These are phyloP conservation scores for Brachynemurus nebulosus DNA, from an alignment of 2,888 invertebrate genomes.

Conservation along the genomic window DNA sequence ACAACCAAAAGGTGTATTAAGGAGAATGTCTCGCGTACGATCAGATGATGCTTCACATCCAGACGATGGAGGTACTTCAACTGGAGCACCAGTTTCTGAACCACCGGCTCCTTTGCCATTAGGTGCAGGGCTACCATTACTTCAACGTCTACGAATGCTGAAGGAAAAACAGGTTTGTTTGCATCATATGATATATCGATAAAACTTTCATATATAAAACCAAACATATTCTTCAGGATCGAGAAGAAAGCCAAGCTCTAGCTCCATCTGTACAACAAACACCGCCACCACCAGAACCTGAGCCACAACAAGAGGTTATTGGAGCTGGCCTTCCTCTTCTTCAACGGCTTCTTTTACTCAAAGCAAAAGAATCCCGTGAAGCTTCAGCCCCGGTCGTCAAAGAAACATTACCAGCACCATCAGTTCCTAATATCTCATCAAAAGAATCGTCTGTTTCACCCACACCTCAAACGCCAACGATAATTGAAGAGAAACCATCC, in stretches of 20 bases:
- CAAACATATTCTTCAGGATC: slow-evolving; percentile 28
- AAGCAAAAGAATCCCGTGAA: slow-evolving; percentile 54
- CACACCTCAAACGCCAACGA: slow-evolving; percentile 22
- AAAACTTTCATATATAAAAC: too few relatives aligned
- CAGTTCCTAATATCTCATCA: background rate
- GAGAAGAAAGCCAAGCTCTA: slow-evolving; percentile 35
- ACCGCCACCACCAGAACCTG: slow-evolving; percentile 30
- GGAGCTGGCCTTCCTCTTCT: slow-evolving; percentile 58
- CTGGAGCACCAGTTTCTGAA: slow-evolving; percentile 28
- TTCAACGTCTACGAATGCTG: slow-evolving; percentile 61
- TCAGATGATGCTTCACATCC: slow-evolving; percentile 52
- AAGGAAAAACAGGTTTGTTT: slow-evolving; percentile 66
- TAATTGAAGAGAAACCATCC: slow-evolving; percentile 14
- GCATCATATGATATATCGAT: background rate
- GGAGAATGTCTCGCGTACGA: slow-evolving; percentile 60
- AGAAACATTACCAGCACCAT: slow-evolving; percentile 5
- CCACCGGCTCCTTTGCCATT: slow-evolving; percentile 48
- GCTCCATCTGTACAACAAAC: slow-evolving; percentile 24
- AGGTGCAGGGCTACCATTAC: slow-evolving; percentile 69
- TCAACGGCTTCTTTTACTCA: slow-evolving; percentile 58
- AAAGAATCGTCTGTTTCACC: slow-evolving; percentile 21
- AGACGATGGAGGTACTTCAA: slow-evolving; percentile 24
- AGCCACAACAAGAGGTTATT: slow-evolving; percentile 42
- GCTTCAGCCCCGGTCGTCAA: slow-evolving; percentile 18
- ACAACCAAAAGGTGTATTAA: slow-evolving; percentile 42